Evolutionary conservation across 1,140 invertebrate genomes (phyloP).

Genomic region (Cyrtorhinus lividipennis): DNA sequence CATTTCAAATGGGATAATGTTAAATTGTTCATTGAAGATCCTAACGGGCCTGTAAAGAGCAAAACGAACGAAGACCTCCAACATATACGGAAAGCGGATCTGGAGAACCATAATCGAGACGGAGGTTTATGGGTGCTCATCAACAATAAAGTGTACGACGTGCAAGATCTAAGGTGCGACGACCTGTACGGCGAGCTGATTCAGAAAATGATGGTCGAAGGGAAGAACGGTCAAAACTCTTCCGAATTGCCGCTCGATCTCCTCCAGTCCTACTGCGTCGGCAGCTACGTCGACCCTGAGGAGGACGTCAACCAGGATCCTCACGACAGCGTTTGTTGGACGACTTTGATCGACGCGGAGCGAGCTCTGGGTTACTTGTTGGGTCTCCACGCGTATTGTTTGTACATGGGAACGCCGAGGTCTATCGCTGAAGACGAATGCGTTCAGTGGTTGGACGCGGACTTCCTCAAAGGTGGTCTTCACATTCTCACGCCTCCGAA

Average conservation of each 20-base stretch:
- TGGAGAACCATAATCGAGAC: slow-evolving; percentile 85
- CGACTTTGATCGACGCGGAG: slow-evolving; percentile 52
- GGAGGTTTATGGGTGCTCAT: slow-evolving; percentile 84
- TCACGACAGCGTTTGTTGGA: slow-evolving; percentile 34
- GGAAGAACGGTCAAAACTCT: slow-evolving; percentile 14
- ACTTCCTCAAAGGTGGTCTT: slow-evolving; percentile 68
- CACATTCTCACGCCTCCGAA: slow-evolving; percentile 68
- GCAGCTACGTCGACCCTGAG: slow-evolving; percentile 36
- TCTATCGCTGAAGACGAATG: slow-evolving; percentile 49
- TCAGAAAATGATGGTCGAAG: slow-evolving; percentile 16
- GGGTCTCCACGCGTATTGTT: slow-evolving; percentile 57
- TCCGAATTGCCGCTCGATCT: slow-evolving; percentile 22
- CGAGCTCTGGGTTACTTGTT: slow-evolving; percentile 60
- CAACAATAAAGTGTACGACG: slow-evolving; percentile 77
- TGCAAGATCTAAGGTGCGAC: slow-evolving; percentile 55
- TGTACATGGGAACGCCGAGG: slow-evolving; percentile 52
- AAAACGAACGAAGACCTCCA: slow-evolving; percentile 50
- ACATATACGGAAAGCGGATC: slow-evolving; percentile 60
- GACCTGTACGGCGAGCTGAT: slow-evolving; percentile 16
- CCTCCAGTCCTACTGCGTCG: slow-evolving; percentile 33
- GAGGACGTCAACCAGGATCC: slow-evolving; percentile 28
- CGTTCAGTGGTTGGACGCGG: slow-evolving; percentile 49
- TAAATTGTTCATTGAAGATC: neutral
- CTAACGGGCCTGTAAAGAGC: slow-evolving; percentile 19
- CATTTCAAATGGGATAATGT: too few relatives aligned